phyloP scores from a whole-genome alignment of 2,888 invertebrate genomes.

The Pachliopta kotzebuea region DNA sequence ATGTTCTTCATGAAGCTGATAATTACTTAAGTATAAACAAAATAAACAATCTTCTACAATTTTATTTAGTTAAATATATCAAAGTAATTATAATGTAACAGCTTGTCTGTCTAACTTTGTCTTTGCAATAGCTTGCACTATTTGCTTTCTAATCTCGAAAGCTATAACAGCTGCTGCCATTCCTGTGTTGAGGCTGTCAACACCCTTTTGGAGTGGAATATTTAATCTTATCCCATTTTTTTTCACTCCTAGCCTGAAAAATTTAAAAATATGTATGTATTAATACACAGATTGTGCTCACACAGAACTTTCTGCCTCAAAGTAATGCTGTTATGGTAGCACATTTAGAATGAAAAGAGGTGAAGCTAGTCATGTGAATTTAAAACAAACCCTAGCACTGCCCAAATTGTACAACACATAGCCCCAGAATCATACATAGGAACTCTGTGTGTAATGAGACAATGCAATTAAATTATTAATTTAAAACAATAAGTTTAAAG shows the following conservation, averaged over 20 bases:
- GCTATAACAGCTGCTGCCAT: slow-evolving; percentile 91
- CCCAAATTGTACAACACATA: too few species aligned
- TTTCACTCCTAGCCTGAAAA: slow-evolving; percentile 76
- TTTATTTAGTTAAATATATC: not conserved
- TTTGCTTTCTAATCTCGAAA: slow-evolving; percentile 90
- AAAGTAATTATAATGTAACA: slow-evolving; percentile 20
- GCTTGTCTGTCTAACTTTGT: slow-evolving; percentile 45
- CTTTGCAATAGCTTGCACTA: slow-evolving; percentile 58
- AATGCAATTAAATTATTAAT: too few species aligned
- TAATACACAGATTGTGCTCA: too few species aligned
- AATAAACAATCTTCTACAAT: not conserved
- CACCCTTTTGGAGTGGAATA: slow-evolving; percentile 87
- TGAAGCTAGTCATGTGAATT: too few species aligned
- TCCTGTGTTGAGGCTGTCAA: slow-evolving; percentile 93
- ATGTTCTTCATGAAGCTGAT: too few species aligned
- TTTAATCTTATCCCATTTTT: slow-evolving; percentile 84
- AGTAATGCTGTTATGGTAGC: too few species aligned
- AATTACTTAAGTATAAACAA: not conserved
- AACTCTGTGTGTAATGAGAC: too few species aligned
- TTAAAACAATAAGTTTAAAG: not conserved
- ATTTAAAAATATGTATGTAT: not conserved
- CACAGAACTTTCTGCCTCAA: too few species aligned
- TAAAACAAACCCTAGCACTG: too few species aligned
- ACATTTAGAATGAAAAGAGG: too few species aligned
- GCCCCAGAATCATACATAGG: too few species aligned